Evolutionary conservation across 2,888 invertebrate genomes (phyloP).

Genomic region (Autographa pulchrina): DNA sequence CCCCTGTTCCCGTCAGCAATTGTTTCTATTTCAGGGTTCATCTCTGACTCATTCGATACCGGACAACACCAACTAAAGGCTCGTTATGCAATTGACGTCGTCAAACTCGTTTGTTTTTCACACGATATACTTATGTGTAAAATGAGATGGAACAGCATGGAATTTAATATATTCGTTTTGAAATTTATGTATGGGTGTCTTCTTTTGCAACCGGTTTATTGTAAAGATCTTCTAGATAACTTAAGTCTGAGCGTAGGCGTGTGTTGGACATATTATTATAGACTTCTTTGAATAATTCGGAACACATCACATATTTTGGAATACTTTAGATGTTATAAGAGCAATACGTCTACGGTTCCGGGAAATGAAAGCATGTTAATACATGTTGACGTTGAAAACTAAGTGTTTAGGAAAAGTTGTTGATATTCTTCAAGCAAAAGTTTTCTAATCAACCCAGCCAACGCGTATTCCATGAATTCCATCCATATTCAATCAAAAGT

Average conservation of each 20-base stretch:
- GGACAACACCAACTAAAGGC: slow-evolving; percentile 38
- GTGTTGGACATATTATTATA: neutral
- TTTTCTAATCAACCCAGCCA: neutral
- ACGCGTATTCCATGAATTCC: neutral
- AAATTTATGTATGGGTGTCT: neutral
- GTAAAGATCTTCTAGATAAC: neutral
- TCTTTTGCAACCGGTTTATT: neutral
- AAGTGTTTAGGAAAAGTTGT: neutral
- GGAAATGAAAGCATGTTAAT: neutral
- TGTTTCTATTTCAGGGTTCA: slow-evolving; percentile 68
- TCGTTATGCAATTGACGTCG: slow-evolving; percentile 51
- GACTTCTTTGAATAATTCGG: neutral
- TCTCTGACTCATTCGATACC: slow-evolving; percentile 53
- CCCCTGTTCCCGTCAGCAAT: slow-evolving; percentile 54
- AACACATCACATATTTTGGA: neutral
- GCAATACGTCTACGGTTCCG: neutral
- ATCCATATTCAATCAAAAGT: slow-evolving; percentile 1
- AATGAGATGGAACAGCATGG: neutral
- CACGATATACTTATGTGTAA: slow-evolving; percentile 11
- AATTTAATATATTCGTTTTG: neutral
- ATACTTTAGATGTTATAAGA: neutral
- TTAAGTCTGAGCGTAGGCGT: neutral
- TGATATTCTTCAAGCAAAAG: neutral
- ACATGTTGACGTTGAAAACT: neutral
- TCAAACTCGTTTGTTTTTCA: slow-evolving; percentile 31